A percentile compares a stretch with the other conserved stretches of the same genome.
These are phyloP conservation scores for Turdus rufiventris DNA, from an alignment of 2,113 vertebrate genomes.

Conservation along the genomic window DNA sequence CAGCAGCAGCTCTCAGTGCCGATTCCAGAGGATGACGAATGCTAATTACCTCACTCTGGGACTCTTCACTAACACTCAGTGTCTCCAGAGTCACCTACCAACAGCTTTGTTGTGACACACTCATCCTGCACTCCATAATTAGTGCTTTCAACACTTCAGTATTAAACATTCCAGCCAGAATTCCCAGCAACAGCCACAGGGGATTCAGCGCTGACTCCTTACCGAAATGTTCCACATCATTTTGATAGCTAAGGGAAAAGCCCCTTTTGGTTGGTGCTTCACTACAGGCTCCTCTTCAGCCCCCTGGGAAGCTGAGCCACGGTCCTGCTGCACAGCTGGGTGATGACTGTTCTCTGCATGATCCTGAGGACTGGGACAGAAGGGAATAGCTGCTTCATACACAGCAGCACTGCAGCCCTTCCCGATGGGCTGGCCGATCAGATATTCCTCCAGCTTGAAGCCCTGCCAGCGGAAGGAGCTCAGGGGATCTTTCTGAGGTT, in stretches of 20 bases:
- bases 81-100: neutral
- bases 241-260: slow-evolving; percentile 77
- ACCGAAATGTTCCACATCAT: slow-evolving; percentile 83
- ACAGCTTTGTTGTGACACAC: neutral
- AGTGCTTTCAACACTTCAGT: neutral
- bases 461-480: slow-evolving; percentile 72
- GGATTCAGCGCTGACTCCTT: neutral
- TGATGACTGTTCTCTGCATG: fast-evolving
- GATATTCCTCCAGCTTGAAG: slow-evolving; percentile 88
- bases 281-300: neutral
- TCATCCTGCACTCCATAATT: neutral
- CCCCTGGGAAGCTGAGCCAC: neutral
- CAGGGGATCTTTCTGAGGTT: slow-evolving; percentile 69
- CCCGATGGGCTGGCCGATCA: slow-evolving; percentile 84
- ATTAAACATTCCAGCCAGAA: neutral
- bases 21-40: neutral
- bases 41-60: neutral
- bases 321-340: neutral
- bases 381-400: slow-evolving; percentile 80
- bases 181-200: neutral
- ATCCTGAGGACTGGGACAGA: neutral
- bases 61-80: fast-evolving
- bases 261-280: neutral
- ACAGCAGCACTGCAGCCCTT: slow-evolving; percentile 89
- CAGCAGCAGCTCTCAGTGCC: neutral